Conservation (phyloP, 1,140 invertebrate genomes). For the Linepithema humile region DNA sequence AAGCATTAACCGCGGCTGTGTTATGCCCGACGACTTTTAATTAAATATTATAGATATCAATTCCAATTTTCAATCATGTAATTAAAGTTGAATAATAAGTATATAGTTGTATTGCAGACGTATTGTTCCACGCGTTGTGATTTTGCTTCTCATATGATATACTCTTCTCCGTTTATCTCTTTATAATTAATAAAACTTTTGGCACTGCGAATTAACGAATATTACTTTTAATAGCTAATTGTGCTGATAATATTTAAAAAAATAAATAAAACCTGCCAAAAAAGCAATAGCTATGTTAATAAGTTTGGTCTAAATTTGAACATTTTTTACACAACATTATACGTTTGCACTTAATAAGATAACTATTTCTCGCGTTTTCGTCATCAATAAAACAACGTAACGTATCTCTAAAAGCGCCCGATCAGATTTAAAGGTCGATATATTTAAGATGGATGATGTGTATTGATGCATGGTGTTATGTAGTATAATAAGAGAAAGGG, state of each 20-base stretch:
- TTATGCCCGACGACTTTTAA: conserved; percentile 15
- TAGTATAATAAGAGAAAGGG: conserved; percentile 19
- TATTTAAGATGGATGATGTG: neutral
- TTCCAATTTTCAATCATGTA: conserved; percentile 19
- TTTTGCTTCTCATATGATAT: neutral
- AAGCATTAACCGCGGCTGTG: neutral
- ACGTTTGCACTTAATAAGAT: neutral
- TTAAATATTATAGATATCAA: conserved; percentile 35
- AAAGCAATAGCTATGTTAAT: neutral
- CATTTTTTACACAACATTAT: conserved; percentile 11
- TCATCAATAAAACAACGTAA: conserved; percentile 60
- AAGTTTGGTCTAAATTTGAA: conserved; percentile 23
- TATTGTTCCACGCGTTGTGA: neutral
- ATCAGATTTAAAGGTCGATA: conserved; percentile 12
- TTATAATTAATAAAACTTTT: neutral
- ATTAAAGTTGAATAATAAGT: conserved; percentile 68
- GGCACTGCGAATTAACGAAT: neutral
- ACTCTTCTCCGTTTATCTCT: neutral
- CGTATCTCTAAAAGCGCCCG: conserved; percentile 14
- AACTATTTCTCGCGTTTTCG: conserved; percentile 42
- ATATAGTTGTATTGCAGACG: neutral
- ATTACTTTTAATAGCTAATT: conserved; percentile 11
- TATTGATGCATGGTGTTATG: neutral
- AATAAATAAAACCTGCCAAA: neutral
- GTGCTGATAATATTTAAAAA: neutral